phyloP scores from a whole-genome alignment of 2,888 invertebrate genomes.

The Apamea anceps region DNA sequence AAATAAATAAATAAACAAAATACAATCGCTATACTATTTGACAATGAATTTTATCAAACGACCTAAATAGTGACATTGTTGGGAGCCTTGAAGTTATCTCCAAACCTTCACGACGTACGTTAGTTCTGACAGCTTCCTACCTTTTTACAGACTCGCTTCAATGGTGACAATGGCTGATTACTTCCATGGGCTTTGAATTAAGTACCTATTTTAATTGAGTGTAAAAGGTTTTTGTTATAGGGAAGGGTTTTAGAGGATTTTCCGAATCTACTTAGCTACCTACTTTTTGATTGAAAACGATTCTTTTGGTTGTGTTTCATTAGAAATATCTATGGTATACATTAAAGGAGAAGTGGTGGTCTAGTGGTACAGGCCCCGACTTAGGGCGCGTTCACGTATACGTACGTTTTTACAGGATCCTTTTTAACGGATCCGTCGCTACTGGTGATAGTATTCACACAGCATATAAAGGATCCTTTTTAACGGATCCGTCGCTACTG shows the following conservation, averaged over 20 bases:
- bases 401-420: too few species aligned
- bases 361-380: too few species aligned
- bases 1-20: too few species aligned
- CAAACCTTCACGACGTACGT: conserved; percentile 71
- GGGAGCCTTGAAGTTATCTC: conserved; percentile 63
- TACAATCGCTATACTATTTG: conserved; percentile 8
- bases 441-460: too few species aligned
- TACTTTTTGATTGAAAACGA: background rate
- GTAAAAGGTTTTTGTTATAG: conserved; percentile 40
- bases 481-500: too few species aligned
- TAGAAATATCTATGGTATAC: background rate
- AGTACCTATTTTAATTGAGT: conserved; percentile 36
- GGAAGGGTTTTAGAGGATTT: background rate
- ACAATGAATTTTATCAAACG: conserved; percentile 56
- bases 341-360: too few species aligned
- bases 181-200: conserved; percentile 70
- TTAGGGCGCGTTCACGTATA: too few species aligned
- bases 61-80: conserved; percentile 50
- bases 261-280: background rate
- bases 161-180: conserved; percentile 75
- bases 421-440: too few species aligned
- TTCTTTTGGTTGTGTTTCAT: background rate
- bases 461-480: too few species aligned
- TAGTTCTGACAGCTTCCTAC: conserved; percentile 80
- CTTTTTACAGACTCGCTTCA: conserved; percentile 78